Conservation (phyloP, 2,888 invertebrate species). For the Cheilosia impressa region DNA sequence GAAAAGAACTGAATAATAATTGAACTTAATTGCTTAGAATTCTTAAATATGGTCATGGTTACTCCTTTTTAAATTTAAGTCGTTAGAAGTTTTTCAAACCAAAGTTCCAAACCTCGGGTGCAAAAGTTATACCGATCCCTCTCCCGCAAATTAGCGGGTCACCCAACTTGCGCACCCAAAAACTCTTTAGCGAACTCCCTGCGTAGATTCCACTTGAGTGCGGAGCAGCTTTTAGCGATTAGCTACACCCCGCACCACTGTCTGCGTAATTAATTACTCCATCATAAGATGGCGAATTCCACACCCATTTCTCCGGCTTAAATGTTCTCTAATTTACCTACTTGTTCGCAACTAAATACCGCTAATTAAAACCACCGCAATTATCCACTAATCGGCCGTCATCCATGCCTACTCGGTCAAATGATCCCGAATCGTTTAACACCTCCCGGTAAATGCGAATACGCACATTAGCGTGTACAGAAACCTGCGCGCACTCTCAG, state of each 20-base stretch:
- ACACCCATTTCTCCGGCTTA: conserved; percentile 42
- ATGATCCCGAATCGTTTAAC: conserved; percentile 69
- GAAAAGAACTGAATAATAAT: too few relatives aligned
- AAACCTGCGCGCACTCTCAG: neutral
- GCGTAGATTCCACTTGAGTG: neutral
- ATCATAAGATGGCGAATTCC: conserved; percentile 34
- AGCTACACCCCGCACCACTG: neutral
- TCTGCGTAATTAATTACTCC: conserved; percentile 34
- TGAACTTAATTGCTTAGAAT: too few relatives aligned
- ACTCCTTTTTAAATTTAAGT: too few relatives aligned
- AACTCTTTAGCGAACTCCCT: too few relatives aligned
- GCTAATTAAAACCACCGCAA: conserved; percentile 71
- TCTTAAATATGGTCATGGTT: too few relatives aligned
- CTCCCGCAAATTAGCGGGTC: too few relatives aligned
- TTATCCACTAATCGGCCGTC: conserved; percentile 72
- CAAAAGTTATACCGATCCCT: too few relatives aligned
- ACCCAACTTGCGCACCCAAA: too few relatives aligned
- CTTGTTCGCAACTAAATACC: conserved; percentile 72
- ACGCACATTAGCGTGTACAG: conserved; percentile 48
- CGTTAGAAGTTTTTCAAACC: too few relatives aligned
- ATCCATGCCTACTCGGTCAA: conserved; percentile 60
- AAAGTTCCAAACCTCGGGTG: too few relatives aligned
- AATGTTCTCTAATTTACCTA: conserved; percentile 68
- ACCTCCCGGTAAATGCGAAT: conserved; percentile 52
- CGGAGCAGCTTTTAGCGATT: neutral